phyloP scores from a whole-genome alignment of 2,888 invertebrate species.

The Mactromeris polynyma region DNA sequence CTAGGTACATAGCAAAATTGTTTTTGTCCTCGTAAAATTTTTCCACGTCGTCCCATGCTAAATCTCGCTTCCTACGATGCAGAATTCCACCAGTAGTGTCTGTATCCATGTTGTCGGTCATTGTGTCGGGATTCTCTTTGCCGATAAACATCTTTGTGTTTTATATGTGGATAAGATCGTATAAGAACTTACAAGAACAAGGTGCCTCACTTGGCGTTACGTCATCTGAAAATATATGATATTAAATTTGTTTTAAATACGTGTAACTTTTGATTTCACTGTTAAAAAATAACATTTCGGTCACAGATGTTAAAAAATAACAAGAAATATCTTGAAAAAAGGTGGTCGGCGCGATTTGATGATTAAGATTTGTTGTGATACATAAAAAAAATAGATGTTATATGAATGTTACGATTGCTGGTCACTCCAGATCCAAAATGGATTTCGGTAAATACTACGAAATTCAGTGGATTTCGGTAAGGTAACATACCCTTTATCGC shows the following conservation, averaged over 20 bases:
- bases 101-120: not conserved
- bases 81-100: not conserved
- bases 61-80: slow-evolving; percentile 56
- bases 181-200: not conserved
- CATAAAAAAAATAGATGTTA: no score
- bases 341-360: no score
- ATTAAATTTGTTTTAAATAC: not conserved
- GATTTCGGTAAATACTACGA: no score
- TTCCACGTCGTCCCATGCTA: slow-evolving; percentile 70
- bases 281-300: no score
- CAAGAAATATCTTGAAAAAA: no score
- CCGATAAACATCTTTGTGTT: not conserved
- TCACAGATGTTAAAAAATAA: no score
- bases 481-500: no score
- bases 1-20: slow-evolving; percentile 78
- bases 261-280: not conserved
- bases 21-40: slow-evolving; percentile 77
- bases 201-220: not conserved
- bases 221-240: not conserved
- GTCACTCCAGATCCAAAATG: no score
- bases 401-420: no score
- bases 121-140: not conserved
- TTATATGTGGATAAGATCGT: not conserved
- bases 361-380: no score
- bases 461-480: no score